Base-by-base conservation (phyloP, 2,113 vertebrate species). In the Actenoides hombroni region DNA sequence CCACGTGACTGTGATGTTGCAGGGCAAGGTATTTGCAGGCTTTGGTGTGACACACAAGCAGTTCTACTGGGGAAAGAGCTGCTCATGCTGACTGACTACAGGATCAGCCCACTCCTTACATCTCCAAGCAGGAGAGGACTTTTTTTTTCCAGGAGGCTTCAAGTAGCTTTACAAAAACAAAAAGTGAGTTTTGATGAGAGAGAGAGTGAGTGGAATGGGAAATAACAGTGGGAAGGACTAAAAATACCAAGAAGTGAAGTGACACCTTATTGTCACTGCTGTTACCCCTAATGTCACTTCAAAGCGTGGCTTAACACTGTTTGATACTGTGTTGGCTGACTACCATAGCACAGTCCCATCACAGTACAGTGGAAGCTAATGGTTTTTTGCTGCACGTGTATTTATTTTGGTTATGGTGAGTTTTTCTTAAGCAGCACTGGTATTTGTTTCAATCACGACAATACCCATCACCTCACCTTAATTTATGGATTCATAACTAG, bases 381-480 rank as follows among this genome's bases (percentile, higher is more conserved):
- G 40, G 57, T 57, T 86, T 51, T 63, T 78, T 46, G 57, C 64
- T 60, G 56, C 29, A 17, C 5, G 5, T 20, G 0, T 24, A 71
- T 94, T 91, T 90, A 44, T 49, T 94, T 73, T 39, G 67, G 37
- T 77, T 83, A 61, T 29, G 82, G 70, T 59, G 61, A 82, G n/a
- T 94, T 97, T 85, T 88, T 75, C 94, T 87, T 71, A 68, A 81
- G 65, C 37, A 84, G 73, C 49, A n/a, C 56, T 83, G 91, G 79
- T 93, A 91, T 96, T 97, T 97, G 90, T 98, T 98, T 98, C 94
- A 95, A 88, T 97, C 95, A 92, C 75, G 92, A 57, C 93, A 97
- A 97, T 88, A 97, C 92, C 75, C 84, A 97, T 96, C 39, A 18
- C 86, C 85, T 96, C 88, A 86, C 94, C 94, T 98, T 98, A 97